A percentile compares a stretch with the other conserved stretches of the same genome.
Evolutionary conservation across 2,888 invertebrate genomes (phyloP).

Genomic region (Hirtodrosophila duncani): DNA sequence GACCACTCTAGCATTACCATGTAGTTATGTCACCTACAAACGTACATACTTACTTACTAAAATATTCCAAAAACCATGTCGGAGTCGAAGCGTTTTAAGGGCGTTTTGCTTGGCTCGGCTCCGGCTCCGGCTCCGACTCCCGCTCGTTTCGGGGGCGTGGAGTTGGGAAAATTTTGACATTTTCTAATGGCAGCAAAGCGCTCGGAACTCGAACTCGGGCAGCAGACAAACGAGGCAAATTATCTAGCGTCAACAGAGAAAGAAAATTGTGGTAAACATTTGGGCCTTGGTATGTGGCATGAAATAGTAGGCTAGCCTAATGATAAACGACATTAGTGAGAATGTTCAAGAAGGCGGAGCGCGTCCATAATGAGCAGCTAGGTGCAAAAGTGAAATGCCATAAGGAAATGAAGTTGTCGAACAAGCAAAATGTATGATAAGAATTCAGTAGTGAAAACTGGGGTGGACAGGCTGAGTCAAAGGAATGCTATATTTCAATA

Average conservation of each 20-base stretch:
- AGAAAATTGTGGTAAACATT: conserved; percentile 34
- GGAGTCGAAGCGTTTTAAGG: conserved; percentile 49
- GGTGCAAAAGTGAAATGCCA: conserved; percentile 8
- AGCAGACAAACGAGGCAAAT: conserved; percentile 52
- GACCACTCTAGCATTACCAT: conserved; percentile 36
- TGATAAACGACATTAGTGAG: conserved; percentile 68
- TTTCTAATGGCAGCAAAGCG: conserved; percentile 55
- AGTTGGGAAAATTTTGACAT: conserved; percentile 58
- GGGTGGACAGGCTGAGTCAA: too few relatives aligned
- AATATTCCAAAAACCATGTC: conserved; percentile 12
- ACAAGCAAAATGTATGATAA: conserved; percentile 2
- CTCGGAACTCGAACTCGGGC: too few relatives aligned
- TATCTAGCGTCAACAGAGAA: conserved; percentile 65
- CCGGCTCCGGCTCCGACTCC: background rate
- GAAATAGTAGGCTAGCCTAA: conserved; percentile 43
- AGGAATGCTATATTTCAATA: too few relatives aligned
- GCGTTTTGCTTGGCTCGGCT: conserved; percentile 50
- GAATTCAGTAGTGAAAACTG: too few relatives aligned
- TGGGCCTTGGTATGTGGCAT: conserved; percentile 20
- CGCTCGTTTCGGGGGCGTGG: conserved; percentile 37
- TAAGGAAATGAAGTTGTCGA: conserved; percentile 51
- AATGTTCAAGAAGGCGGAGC: background rate
- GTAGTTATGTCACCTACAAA: conserved; percentile 64
- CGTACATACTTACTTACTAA: conserved; percentile 22
- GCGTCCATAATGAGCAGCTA: conserved; percentile 38